Conservation (phyloP, 2,113 vertebrate genomes). For the Cricetomys ansorgei region DNA sequence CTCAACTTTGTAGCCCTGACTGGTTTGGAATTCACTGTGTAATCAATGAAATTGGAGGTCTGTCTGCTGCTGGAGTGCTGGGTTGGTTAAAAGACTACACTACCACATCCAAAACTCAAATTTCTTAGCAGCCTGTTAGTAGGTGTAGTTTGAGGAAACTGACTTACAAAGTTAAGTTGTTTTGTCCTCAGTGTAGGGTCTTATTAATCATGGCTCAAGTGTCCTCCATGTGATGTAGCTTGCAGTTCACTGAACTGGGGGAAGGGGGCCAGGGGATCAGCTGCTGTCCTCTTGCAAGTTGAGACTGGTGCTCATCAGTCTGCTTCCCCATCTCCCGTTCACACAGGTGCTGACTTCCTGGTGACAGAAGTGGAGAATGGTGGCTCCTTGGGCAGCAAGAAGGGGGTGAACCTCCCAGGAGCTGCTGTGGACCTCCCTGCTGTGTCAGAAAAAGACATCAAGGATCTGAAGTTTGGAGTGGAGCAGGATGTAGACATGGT, state of each 20-base stretch:
- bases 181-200: neutral
- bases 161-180: neutral
- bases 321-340: neutral
- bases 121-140: neutral
- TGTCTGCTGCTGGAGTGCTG: neutral
- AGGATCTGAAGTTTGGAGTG: slow-evolving; percentile 96
- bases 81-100: neutral
- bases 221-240: fast-evolving
- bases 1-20: neutral
- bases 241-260: neutral
- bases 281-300: neutral
- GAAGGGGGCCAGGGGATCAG: neutral
- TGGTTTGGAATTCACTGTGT: neutral
- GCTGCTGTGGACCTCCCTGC: slow-evolving; percentile 96
- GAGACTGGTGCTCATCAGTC: fast-evolving
- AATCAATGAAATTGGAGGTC: too few species aligned
- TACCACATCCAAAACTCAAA: neutral
- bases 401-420: slow-evolving; percentile 96
- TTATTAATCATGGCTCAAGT: fast-evolving
- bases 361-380: slow-evolving; percentile 95
- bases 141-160: neutral
- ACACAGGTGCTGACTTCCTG: slow-evolving; percentile 90
- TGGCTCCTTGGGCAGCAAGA: slow-evolving; percentile 96
- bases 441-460: slow-evolving; percentile 95
- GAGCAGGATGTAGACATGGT: slow-evolving; percentile 98